Evolutionary conservation across 2,797 vertebrate genomes (phyloP).

Genomic region (Hoplostethus mediterraneus): DNA sequence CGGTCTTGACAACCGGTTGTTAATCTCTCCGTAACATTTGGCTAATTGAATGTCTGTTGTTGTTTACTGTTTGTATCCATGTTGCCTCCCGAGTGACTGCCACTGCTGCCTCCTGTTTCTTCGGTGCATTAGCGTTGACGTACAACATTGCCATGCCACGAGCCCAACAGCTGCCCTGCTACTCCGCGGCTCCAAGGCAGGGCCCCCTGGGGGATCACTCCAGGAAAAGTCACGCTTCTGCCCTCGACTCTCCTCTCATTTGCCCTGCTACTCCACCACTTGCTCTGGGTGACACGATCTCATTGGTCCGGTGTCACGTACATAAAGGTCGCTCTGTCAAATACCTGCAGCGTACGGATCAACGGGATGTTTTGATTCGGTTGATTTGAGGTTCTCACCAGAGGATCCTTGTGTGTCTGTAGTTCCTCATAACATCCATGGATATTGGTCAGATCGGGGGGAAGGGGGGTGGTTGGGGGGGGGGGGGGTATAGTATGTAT

Average conservation of each 20-base stretch:
- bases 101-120: slow-evolving; percentile 52
- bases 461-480: too few species aligned
- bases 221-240: slow-evolving; percentile 38
- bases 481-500: slow-evolving; percentile 17
- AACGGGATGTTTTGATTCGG: too few species aligned
- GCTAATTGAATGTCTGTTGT: slow-evolving; percentile 81
- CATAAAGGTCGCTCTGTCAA: too few species aligned
- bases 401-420: too few species aligned
- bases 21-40: slow-evolving; percentile 70
- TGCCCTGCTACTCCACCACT: background rate
- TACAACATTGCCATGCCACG: slow-evolving; percentile 32
- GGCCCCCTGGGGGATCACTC: slow-evolving; percentile 12
- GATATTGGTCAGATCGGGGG: background rate
- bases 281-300: too few species aligned
- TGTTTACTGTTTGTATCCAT: slow-evolving; percentile 72
- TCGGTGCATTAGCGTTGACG: slow-evolving; percentile 68
- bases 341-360: too few species aligned
- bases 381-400: too few species aligned
- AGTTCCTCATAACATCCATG: background rate
- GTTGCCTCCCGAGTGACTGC: slow-evolving; percentile 53
- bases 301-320: too few species aligned
- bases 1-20: slow-evolving; percentile 59
- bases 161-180: slow-evolving; percentile 47
- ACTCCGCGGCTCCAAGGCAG: slow-evolving; percentile 9
- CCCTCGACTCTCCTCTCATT: slow-evolving; percentile 13